Evolutionary conservation across 1,140 invertebrate genomes (phyloP).

Genomic region (Caerostris darwini): DNA sequence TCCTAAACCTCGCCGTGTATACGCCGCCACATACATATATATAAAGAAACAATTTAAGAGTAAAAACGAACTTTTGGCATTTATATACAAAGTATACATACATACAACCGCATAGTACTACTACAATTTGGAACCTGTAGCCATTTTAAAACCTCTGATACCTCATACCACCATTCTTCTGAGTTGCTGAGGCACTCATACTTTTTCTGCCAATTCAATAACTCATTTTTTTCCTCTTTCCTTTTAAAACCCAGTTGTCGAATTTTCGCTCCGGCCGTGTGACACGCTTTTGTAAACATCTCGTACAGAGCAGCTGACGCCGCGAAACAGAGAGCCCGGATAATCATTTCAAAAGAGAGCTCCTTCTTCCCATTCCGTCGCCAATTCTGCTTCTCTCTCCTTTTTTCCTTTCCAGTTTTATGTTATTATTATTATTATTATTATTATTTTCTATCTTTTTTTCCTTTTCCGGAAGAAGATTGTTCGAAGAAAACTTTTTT

Average conservation of each 20-base stretch:
- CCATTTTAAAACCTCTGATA: not conserved
- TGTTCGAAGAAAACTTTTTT: not conserved
- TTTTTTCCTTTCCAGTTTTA: not conserved
- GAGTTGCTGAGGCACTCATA: not conserved
- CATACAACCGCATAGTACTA: too few relatives aligned
- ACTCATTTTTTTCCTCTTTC: not conserved
- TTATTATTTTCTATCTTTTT: constrained; percentile 4
- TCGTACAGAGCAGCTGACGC: constrained; percentile 54
- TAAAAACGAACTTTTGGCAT: too few relatives aligned
- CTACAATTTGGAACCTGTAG: too few relatives aligned
- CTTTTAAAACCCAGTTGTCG: constrained; percentile 13
- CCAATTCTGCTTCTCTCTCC: too few relatives aligned
- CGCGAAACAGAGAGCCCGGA: constrained; percentile 32
- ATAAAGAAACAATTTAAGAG: too few relatives aligned
- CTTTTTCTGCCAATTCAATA: constrained; percentile 35
- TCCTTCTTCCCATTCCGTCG: not conserved
- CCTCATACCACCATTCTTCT: not conserved
- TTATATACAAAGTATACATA: too few relatives aligned
- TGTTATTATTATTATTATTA: constrained; percentile 12
- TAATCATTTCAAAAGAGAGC: constrained; percentile 48
- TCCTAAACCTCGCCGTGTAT: too few relatives aligned
- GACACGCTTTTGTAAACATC: constrained; percentile 61
- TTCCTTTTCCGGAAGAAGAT: too few relatives aligned
- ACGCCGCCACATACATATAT: too few relatives aligned
- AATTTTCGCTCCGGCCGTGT: constrained; percentile 38